Percentiles rank a stretch among this genome's conserved stretches.
Evolutionary conservation across 2,888 invertebrate species (phyloP).

Genomic region (Alitta virens): DNA sequence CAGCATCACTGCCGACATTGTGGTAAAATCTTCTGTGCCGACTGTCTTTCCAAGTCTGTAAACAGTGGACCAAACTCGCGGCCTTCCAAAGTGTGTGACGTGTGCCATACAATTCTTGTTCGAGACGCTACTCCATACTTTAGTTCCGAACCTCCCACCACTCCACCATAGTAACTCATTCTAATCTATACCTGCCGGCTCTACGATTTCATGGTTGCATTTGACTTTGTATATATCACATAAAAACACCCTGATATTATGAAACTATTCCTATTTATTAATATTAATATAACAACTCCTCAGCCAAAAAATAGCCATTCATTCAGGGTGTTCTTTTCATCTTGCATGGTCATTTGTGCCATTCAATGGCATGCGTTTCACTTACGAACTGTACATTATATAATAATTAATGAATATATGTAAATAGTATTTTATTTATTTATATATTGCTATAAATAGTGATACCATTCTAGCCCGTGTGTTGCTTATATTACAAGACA

Average conservation of each 20-base stretch:
- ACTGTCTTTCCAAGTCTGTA: conserved; percentile 80
- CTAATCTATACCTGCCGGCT: neutral
- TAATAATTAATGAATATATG: neutral
- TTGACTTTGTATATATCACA: too few species aligned
- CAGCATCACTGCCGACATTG: conserved; percentile 90
- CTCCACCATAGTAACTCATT: conserved; percentile 5
- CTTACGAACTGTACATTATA: neutral
- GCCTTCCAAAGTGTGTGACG: conserved; percentile 89
- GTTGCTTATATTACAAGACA: too few species aligned
- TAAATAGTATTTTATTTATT: neutral
- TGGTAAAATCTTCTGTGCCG: conserved; percentile 89
- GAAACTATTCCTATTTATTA: neutral
- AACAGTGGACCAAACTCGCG: conserved; percentile 81
- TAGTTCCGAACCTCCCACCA: conserved; percentile 67
- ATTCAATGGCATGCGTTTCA: neutral
- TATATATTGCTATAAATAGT: too few species aligned
- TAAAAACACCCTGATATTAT: neutral
- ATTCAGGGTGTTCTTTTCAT: neutral
- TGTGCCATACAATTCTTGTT: conserved; percentile 93
- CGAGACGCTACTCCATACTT: conserved; percentile 59
- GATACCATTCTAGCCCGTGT: too few species aligned
- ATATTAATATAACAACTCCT: neutral
- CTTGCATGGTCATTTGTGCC: neutral
- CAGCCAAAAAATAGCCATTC: too few species aligned
- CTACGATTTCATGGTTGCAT: too few species aligned